Evolutionary conservation across 2,888 invertebrate genomes (phyloP).

Genomic region (Harpalus rubripes): DNA sequence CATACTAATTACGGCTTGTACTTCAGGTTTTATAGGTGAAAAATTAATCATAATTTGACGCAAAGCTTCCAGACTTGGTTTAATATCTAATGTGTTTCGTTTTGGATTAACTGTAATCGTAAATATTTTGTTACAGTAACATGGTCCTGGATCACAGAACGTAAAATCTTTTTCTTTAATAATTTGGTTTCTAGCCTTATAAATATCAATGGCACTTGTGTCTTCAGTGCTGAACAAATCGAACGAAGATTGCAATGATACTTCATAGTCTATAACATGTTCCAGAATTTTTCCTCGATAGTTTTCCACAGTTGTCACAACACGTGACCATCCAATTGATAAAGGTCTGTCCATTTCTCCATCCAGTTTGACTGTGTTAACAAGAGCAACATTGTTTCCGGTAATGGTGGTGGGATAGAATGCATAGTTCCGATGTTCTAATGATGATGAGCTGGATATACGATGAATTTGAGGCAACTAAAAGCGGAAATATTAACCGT

Average conservation of each 20-base stretch:
- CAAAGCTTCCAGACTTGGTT: not conserved
- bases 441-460: not conserved
- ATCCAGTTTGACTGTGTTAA: slow-evolving; percentile 57
- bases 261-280: slow-evolving; percentile 67
- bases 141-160: slow-evolving; percentile 68
- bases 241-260: slow-evolving; percentile 64
- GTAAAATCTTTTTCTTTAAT: slow-evolving; percentile 66
- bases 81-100: slow-evolving; percentile 40
- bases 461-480: not conserved
- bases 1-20: not conserved
- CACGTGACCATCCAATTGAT: slow-evolving; percentile 69
- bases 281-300: slow-evolving; percentile 54
- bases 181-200: slow-evolving; percentile 38
- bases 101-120: slow-evolving; percentile 67
- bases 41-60: not conserved
- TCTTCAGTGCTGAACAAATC: slow-evolving; percentile 67
- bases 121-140: slow-evolving; percentile 66
- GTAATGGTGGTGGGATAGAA: not conserved
- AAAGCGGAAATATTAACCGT: not conserved
- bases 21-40: not conserved
- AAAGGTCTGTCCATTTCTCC: not conserved
- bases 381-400: not conserved
- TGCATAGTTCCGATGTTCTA: not conserved
- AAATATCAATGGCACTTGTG: slow-evolving; percentile 47
- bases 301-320: slow-evolving; percentile 66